Evolutionary conservation across 2,797 vertebrate genomes (phyloP).

Genomic region (Coendou prehensilis): DNA sequence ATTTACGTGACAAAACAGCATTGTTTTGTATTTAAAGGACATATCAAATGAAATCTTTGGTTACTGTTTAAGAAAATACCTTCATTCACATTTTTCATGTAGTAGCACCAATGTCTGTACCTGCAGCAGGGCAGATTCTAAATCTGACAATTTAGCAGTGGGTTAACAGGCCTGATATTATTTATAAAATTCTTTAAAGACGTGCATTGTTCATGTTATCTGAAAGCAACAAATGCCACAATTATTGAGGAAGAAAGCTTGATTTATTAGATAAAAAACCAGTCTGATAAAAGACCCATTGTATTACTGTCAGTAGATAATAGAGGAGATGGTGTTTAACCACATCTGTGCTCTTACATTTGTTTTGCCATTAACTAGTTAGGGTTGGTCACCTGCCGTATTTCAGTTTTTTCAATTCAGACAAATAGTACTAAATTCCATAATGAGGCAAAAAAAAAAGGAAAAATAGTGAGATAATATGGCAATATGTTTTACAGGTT

Average conservation of each 20-base stretch:
- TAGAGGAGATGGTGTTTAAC: background rate
- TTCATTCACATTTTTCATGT: background rate
- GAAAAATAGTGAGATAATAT: conserved; percentile 1
- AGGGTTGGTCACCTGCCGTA: background rate
- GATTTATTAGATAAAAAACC: background rate
- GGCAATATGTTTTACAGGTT: background rate
- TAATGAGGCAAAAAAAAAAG: background rate
- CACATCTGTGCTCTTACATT: background rate
- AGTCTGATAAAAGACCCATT: background rate
- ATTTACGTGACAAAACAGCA: background rate
- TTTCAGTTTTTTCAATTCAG: background rate
- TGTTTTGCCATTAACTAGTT: background rate
- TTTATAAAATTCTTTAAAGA: conserved; percentile 21
- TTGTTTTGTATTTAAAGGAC: background rate
- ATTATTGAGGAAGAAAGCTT: background rate
- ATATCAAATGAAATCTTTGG: background rate
- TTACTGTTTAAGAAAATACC: background rate
- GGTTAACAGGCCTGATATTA: background rate
- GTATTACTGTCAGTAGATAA: background rate
- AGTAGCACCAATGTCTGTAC: background rate
- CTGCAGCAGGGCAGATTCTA: background rate
- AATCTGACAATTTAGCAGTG: background rate
- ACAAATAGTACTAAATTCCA: conserved; percentile 14
- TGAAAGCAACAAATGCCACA: conserved; percentile 1
- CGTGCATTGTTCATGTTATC: background rate